Base-by-base conservation (phyloP, 2,113 vertebrate species). In the Calyptomena viridis region DNA sequence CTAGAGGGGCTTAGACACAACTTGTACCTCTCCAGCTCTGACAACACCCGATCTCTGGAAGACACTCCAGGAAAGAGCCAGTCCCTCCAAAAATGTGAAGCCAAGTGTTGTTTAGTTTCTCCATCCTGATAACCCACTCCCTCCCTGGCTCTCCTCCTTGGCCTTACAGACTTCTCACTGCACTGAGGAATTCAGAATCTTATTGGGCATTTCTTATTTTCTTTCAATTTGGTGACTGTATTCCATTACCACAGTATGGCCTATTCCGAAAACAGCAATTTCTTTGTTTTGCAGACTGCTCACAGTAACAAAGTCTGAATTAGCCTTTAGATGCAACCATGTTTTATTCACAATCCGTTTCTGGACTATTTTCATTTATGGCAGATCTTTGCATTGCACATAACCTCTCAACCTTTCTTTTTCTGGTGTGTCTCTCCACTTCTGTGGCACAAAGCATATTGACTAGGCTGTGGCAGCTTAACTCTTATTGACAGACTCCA, bases 401-500 rank as follows among this genome's bases (percentile, higher is more conserved):
- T n/a, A 92, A 89, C 63, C 84, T 91, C 91, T 89, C 33, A 79
- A 59, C 53, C 14, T 33, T 62, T 35, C 63, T 69, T 50, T 23
- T 5, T 39, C 3, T 58, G 11, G 14, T 21, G 14, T 53, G 42
- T 62, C 6, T 68, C 44, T 85, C 64, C 84, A 30, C 17, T 39
- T 73, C 71, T 69, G 81, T 64, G 56, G 35, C 60, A 83, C 46
- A 56, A n/a, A 40, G 46, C 66, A 83, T 53, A 79, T 37, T 75
- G 86, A 72, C 78, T n/a, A 55, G 63, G 35, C 60, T 72, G 64
- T 33, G 11, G 81, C 25, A 11, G 84, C 72, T 79, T 91, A 94
- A 90, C 25, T 92, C 55, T 69, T 95, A 89, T 64, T 94, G 89
- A 94, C 91, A 84, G 91, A 88, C 79, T 82, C 58, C n/a, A 19